Evolutionary conservation across 2,113 vertebrate species (phyloP).

Genomic region (Brachyhypopomus occidentalis): DNA sequence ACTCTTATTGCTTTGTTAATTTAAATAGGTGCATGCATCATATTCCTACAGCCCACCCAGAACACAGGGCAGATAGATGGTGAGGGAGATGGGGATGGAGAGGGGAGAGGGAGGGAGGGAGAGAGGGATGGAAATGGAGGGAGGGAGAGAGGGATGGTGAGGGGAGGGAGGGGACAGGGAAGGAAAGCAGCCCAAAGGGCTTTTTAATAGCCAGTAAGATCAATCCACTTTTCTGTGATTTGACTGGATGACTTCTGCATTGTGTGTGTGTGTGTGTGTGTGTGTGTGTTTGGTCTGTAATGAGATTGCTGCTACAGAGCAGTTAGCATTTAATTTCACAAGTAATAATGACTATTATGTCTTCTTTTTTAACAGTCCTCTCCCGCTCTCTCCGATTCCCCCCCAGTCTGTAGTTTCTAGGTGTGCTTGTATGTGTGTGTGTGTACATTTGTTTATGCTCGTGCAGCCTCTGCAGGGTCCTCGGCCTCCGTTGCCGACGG

Average conservation of each 20-base stretch:
- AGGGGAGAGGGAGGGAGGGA: no score
- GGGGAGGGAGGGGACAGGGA: no score
- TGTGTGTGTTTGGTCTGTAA: constrained; percentile 31
- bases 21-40: constrained; percentile 99
- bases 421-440: constrained; percentile 58
- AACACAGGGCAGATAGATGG: constrained; percentile 28
- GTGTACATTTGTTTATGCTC: constrained; percentile 12
- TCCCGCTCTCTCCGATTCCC: not conserved
- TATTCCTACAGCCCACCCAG: constrained; percentile 84
- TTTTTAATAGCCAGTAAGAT: constrained; percentile 95
- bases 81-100: constrained; percentile 55
- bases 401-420: constrained; percentile 35
- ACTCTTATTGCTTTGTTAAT: constrained; percentile 98
- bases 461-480: no score
- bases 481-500: no score
- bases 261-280: not conserved
- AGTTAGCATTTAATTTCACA: constrained; percentile 26
- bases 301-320: constrained; percentile 30
- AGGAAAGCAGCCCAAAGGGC: constrained; percentile 87
- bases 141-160: no score
- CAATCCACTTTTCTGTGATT: constrained; percentile 62
- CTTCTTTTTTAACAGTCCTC: not conserved
- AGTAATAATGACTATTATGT: constrained; percentile 21
- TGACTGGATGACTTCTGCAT: constrained; percentile 31
- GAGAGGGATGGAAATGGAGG: no score